These are phyloP conservation scores for Lethenteron camtschaticum DNA, from an alignment of 2,113 vertebrate species.

Conservation along the genomic window DNA sequence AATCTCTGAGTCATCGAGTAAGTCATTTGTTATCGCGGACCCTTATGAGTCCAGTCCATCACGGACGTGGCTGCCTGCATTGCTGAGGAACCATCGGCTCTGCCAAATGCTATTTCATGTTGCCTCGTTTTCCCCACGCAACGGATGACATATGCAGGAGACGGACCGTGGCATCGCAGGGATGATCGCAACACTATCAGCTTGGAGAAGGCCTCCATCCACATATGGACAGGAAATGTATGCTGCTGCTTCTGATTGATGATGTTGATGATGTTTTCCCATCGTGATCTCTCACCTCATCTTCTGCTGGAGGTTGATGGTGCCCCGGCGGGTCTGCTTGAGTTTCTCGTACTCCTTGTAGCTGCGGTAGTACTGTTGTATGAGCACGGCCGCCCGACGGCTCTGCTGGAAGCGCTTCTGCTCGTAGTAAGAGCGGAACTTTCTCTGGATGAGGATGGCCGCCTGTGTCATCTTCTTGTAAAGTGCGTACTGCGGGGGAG, in stretches of 20 bases:
- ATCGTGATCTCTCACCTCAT: slow-evolving; percentile 24
- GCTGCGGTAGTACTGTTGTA: slow-evolving; percentile 58
- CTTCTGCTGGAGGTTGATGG: slow-evolving; percentile 40
- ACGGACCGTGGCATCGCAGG: not conserved
- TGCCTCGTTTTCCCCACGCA: not conserved
- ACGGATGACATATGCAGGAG: not conserved
- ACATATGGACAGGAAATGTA: not conserved
- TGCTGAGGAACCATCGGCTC: too few species aligned
- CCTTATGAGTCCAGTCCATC: too few species aligned
- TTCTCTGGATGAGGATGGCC: slow-evolving; percentile 62
- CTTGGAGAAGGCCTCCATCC: too few species aligned
- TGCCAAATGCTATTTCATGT: not conserved
- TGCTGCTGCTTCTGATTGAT: not conserved
- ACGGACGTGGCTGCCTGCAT: too few species aligned
- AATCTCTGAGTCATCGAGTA: too few species aligned
- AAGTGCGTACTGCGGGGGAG: slow-evolving; percentile 32
- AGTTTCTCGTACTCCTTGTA: slow-evolving; percentile 43
- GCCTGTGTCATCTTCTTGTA: slow-evolving; percentile 79
- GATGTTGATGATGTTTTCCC: not conserved
- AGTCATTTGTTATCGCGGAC: too few species aligned
- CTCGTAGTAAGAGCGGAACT: slow-evolving; percentile 58
- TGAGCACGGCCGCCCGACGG: slow-evolving; percentile 41
- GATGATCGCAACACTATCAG: not conserved
- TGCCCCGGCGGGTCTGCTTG: slow-evolving; percentile 21
- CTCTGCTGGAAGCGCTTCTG: slow-evolving; percentile 69